Evolutionary conservation across 2,113 vertebrate genomes (phyloP), one percentile per base, ranked within the genome.

Genomic region (Redunca redunca): DNA sequence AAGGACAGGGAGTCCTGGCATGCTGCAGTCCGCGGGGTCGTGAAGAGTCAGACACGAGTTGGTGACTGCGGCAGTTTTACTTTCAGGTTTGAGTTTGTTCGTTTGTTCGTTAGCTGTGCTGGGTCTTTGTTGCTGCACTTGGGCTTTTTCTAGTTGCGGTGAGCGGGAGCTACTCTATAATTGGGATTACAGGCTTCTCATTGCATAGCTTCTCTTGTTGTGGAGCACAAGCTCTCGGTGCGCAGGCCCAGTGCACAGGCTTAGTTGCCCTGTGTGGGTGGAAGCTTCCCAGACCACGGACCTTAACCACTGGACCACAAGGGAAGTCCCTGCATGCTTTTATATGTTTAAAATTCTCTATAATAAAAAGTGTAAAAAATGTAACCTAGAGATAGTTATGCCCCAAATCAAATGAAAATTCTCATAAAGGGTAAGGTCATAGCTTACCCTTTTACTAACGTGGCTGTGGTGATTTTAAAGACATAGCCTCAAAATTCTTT

Each of bases 361-460:
- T 74, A 50, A 90, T 60, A 74, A 33, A 94, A 83, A 17, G 33
- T 52, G 19, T 28, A 17, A 50, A 74, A 89, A 48, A 40, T 55
- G 30, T 48, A 58, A 71, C 28, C 25, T 58, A n/a, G 40, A 58
- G 62, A 43, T 84, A 74, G 33, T 71, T 90, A 58, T 13, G 57
- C 13, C 25, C 2, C 17, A 60, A 90, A 74, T 40, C 52, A 94
- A 94, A 71, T 89, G 81, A 82, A 57, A 92, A 48, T 28, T 88
- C 85, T 82, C 33, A 23, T 53, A 46, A 88, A 89, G 7, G 36
- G 7, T 55, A 81, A 40, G 48, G 36, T 26, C 23, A 43, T 23
- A 26, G 40, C 23, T 77, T 26, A 77, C 23, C 71, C 23, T 43
- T 77, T 77, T 43, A 43, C 40, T 77, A 77, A 23, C 2, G 23